Base-by-base conservation (phyloP, 2,888 invertebrate species). In the Eueremaeus valkanovi region DNA sequence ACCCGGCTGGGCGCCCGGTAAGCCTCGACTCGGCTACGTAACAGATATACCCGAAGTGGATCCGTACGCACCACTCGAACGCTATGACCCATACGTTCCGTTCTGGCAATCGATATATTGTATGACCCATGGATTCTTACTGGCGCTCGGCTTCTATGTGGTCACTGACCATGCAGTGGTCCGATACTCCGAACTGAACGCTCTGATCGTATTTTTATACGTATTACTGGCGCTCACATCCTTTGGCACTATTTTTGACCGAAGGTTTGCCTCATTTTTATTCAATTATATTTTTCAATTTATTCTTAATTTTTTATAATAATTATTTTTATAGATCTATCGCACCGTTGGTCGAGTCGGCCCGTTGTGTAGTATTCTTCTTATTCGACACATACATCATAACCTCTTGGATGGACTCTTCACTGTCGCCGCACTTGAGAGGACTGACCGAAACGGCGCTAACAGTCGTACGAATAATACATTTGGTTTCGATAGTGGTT, bases 1-100 rank as follows among this genome's bases (percentile, higher is more conserved):
- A 0, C 94, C 94, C 0, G 93, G 93, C 80, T 95, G 93, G 93
- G 85, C 88, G 79, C 92, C 93, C 0, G 93, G 75, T 9, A 74
- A 74, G 31, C 75, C 75, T 0, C 24, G 75, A 3, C 13, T 29
- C 9, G 75, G 75, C 13, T 21, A 70, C 1, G 1, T 74, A 1
- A 31, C 31, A 11, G 75, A 74, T 27, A 40, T 74, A n/a, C 75
- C 75, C 0, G 42, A 68, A 13, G 36, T 61, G 3, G 75, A 74
- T 27, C 68, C 42, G 5, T 36, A 31, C 13, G n/a, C 70, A 5
- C 68, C 68, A 3, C 11, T 29, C 0, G 45, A 74, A 8, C 45
- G 40, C 11, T 74, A 74, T 42, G 40, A 72, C 31, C 75, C 75
- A 11, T 33, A 31, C n/a, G 42, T 74, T 1, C 45, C 75, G n/a